These are phyloP conservation scores for Neolamprologus caudopunctatus DNA, from an alignment of 2,113 vertebrate genomes.

Conservation along the genomic window DNA sequence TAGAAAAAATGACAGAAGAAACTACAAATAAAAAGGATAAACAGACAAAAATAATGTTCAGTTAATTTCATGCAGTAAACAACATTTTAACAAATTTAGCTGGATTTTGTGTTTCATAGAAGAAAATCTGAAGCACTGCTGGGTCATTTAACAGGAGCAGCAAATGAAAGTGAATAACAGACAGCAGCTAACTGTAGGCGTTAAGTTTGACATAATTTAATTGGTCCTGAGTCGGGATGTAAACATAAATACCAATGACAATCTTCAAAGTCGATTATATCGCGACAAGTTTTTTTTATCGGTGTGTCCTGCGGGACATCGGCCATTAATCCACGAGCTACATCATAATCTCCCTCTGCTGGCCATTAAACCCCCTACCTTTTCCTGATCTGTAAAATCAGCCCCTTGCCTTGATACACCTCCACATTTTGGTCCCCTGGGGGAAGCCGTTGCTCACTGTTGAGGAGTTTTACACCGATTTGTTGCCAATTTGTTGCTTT, in stretches of 20 bases:
- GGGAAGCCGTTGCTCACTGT: constrained; percentile 9
- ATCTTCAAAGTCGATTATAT: neutral
- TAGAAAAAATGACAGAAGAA: neutral
- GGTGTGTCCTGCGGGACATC: neutral
- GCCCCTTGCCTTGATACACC: neutral
- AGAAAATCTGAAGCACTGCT: neutral
- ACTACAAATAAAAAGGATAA: neutral
- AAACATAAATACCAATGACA: neutral
- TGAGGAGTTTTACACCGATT: constrained; percentile 43
- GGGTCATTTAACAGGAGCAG: neutral
- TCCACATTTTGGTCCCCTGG: neutral
- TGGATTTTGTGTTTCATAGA: neutral
- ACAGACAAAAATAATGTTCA: neutral
- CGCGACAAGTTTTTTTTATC: neutral
- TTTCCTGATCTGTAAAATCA: neutral
- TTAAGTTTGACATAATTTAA: neutral
- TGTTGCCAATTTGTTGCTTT: constrained; percentile 62
- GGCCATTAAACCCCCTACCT: neutral
- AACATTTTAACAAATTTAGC: neutral
- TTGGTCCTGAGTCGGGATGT: neutral
- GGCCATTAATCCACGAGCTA: neutral
- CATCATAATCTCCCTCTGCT: constrained; percentile 4
- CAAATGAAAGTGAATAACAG: neutral
- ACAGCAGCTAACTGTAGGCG: neutral
- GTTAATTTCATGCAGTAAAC: neutral